Percentiles rank a stretch among this genome's conserved stretches.
Evolutionary conservation across 2,888 invertebrate genomes (phyloP).

Genomic region (Hydrotaea cyrtoneurina): DNA sequence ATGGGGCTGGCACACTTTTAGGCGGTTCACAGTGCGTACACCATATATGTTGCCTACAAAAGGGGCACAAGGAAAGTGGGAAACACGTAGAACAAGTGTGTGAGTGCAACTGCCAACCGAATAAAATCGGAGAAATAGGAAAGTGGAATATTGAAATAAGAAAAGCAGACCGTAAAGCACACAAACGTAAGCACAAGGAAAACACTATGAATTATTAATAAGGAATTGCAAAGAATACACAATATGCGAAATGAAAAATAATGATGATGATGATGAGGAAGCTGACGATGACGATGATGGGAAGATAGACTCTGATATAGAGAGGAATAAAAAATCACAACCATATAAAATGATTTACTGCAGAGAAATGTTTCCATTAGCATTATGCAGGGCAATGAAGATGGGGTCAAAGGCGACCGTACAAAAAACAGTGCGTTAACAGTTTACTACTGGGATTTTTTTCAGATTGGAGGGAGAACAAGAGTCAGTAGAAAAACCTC

Average conservation of each 20-base stretch:
- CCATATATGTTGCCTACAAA: conserved; percentile 11
- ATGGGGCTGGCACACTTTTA: conserved; percentile 42
- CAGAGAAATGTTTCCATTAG: neutral
- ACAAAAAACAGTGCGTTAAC: too few species aligned
- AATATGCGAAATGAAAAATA: neutral
- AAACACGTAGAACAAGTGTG: neutral
- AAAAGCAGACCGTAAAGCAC: too few species aligned
- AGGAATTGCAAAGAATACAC: neutral
- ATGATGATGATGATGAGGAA: neutral
- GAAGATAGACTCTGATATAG: neutral
- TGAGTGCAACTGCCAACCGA: neutral
- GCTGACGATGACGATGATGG: neutral
- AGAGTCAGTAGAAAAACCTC: too few species aligned
- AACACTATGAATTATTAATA: conserved; percentile 52
- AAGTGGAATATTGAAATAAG: too few species aligned
- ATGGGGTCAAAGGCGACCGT: neutral
- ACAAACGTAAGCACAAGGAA: neutral
- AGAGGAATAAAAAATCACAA: conserved; percentile 20
- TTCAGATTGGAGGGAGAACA: too few species aligned
- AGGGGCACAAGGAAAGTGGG: neutral
- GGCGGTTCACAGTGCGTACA: conserved; percentile 38
- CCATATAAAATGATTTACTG: conserved; percentile 14
- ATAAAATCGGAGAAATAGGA: neutral
- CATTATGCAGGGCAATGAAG: neutral
- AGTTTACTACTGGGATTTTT: too few species aligned